Conservation (phyloP, 92 coral and sea anemone species). For the Epizoanthus rinbou region DNA sequence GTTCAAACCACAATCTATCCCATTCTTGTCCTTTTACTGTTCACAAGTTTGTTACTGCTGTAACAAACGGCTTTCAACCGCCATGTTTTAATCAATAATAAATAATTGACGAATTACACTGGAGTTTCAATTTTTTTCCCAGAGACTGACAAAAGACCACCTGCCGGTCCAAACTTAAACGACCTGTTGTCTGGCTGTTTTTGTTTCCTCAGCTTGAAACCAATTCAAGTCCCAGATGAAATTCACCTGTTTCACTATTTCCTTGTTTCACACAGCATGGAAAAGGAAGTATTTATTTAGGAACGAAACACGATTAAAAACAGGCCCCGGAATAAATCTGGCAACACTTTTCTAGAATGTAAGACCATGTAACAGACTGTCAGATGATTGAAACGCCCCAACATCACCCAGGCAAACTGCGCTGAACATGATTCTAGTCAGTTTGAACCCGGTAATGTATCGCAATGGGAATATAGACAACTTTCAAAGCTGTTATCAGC, state of each 20-base stretch:
- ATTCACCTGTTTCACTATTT: conserved; percentile 10
- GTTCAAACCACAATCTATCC: conserved; percentile 12
- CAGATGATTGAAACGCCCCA: neutral
- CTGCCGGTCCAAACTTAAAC: neutral
- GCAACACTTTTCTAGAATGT: neutral
- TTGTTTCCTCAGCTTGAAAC: conserved; percentile 5
- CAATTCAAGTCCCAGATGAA: neutral
- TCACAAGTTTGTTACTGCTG: neutral
- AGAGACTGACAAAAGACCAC: conserved; percentile 33
- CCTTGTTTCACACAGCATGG: conserved; percentile 5
- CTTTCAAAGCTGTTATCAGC: neutral
- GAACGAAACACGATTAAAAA: neutral
- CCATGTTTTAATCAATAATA: conserved; percentile 16
- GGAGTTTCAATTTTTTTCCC: neutral
- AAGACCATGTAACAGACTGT: neutral
- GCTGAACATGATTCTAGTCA: neutral
- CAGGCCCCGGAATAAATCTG: neutral
- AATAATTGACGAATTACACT: conserved; percentile 5
- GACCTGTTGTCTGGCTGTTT: conserved; percentile 30
- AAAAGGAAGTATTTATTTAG: neutral
- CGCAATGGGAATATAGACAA: too few relatives aligned
- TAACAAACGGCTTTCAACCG: conserved; percentile 19
- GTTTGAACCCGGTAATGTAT: too few relatives aligned
- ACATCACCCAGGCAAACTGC: neutral
- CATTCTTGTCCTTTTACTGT: conserved; percentile 16